Conservation (phyloP, 2,797 vertebrate genomes). For the Rousettus madagascariensis region DNA sequence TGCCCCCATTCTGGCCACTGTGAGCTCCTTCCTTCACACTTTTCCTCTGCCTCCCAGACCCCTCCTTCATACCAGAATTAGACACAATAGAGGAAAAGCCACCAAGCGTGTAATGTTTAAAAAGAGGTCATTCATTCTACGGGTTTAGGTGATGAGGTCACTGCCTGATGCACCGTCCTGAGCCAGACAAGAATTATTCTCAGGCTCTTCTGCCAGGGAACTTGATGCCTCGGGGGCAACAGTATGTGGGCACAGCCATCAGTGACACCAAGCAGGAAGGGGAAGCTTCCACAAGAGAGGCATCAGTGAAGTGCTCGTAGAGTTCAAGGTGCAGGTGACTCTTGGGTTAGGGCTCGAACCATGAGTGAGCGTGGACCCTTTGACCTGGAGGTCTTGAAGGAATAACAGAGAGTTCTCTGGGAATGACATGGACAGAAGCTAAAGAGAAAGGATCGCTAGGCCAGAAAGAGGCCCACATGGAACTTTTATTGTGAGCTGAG, state of each 20-base stretch:
- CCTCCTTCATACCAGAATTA: not conserved
- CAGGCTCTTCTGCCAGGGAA: not conserved
- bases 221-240: accelerated
- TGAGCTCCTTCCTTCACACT: not conserved
- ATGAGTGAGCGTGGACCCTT: not conserved
- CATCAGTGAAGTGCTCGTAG: not conserved
- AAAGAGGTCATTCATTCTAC: not conserved
- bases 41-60: not conserved
- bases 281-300: not conserved
- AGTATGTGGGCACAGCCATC: accelerated
- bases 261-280: accelerated
- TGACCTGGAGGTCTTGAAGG: not conserved
- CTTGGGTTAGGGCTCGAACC: not conserved
- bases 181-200: too few species aligned
- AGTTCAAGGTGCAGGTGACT: not conserved
- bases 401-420: not conserved
- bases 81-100: not conserved
- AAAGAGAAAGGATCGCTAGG: too few species aligned
- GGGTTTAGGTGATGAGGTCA: too few species aligned
- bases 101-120: not conserved
- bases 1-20: not conserved
- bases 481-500: not conserved
- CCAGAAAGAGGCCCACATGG: not conserved
- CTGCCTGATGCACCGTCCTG: not conserved
- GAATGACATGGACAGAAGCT: not conserved